phyloP scores from a whole-genome alignment of 2,797 vertebrate genomes.

The Pangasius djambal region DNA sequence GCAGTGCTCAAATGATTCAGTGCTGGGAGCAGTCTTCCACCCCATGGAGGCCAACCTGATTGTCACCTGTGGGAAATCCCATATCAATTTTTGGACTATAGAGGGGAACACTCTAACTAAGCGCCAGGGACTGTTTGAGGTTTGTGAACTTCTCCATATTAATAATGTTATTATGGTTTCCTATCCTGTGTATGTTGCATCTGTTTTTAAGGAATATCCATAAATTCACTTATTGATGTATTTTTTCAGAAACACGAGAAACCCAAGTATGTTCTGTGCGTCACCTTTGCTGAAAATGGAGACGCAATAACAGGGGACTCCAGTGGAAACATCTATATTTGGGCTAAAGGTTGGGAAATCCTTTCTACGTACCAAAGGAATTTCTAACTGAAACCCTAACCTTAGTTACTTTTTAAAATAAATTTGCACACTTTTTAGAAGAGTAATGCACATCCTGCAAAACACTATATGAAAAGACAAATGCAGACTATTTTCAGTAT shows the following conservation, averaged over 20 bases:
- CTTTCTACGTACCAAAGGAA: neutral
- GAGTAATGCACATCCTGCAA: neutral
- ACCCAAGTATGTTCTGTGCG: conserved; percentile 88
- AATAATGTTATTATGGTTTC: neutral
- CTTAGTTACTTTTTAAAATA: neutral
- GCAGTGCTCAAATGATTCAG: conserved; percentile 79
- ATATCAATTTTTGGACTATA: conserved; percentile 90
- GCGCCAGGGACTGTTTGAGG: conserved; percentile 90
- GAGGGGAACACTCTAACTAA: conserved; percentile 85
- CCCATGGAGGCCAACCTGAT: conserved; percentile 86
- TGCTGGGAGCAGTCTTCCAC: conserved; percentile 86
- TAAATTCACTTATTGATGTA: neutral
- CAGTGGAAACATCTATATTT: conserved; percentile 87
- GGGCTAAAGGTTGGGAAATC: conserved; percentile 85
- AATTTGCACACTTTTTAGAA: neutral
- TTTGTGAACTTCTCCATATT: conserved; percentile 55
- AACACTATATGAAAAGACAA: neutral
- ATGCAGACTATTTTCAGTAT: neutral
- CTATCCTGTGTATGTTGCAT: neutral
- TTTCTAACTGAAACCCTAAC: neutral
- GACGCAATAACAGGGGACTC: conserved; percentile 92
- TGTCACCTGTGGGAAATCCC: conserved; percentile 90
- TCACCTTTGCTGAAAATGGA: conserved; percentile 88
- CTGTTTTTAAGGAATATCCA: neutral
- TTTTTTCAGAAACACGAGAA: conserved; percentile 87